These are phyloP conservation scores for Falco novaeseelandiae DNA, from an alignment of 2,797 vertebrate genomes.

Conservation along the genomic window DNA sequence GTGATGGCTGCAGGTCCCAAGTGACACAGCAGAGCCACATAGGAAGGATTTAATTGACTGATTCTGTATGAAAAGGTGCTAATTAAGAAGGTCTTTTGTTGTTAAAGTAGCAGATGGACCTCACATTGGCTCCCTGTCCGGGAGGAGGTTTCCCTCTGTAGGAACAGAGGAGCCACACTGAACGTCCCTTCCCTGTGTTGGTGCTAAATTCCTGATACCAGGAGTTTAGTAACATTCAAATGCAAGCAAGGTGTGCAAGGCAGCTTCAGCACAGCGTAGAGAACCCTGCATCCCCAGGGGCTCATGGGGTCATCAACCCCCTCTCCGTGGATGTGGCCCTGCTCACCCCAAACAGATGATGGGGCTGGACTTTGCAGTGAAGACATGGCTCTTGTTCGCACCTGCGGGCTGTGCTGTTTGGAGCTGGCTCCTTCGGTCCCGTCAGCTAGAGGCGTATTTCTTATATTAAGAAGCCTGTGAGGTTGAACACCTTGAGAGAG, in stretches of 20 bases:
- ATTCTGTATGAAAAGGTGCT: neutral
- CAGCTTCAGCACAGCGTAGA: neutral
- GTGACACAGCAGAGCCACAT: neutral
- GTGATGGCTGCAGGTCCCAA: neutral
- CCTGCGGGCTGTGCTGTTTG: rapidly evolving
- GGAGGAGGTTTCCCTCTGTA: neutral
- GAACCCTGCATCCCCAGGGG: neutral
- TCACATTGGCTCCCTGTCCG: rapidly evolving
- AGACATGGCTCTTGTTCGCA: rapidly evolving
- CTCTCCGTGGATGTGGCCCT: neutral
- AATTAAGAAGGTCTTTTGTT: neutral
- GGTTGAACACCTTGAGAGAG: neutral
- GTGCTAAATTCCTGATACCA: neutral
- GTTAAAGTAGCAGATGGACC: neutral
- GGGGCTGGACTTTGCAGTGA: neutral
- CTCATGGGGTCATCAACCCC: rapidly evolving
- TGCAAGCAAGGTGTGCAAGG: neutral
- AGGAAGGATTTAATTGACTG: neutral
- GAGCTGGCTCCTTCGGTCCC: neutral
- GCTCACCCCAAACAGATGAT: neutral
- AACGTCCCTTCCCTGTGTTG: neutral
- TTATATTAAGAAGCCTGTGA: constrained; percentile 55
- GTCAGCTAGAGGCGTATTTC: neutral
- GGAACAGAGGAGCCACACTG: rapidly evolving
- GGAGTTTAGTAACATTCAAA: neutral